Conservation (phyloP, 1,140 invertebrate genomes). For the Cataglyphis hispanica region DNA sequence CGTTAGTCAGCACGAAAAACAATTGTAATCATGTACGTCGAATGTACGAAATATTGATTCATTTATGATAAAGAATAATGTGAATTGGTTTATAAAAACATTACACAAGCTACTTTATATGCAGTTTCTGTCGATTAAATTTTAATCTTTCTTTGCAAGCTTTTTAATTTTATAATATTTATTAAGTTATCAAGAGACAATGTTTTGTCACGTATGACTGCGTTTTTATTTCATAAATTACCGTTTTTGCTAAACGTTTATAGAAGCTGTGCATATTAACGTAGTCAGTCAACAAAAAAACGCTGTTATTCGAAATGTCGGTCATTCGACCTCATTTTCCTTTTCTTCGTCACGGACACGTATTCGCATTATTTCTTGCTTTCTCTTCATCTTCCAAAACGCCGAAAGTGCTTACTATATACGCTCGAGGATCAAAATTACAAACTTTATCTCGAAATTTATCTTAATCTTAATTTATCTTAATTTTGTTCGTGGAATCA, state of each 20-base stretch:
- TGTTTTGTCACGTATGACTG: neutral
- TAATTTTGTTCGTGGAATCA: neutral
- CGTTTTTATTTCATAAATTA: neutral
- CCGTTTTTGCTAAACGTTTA: neutral
- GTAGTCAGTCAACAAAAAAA: neutral
- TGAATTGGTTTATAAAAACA: neutral
- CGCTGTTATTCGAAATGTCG: conserved; percentile 23
- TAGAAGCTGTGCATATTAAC: neutral
- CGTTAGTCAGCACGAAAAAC: conserved; percentile 27
- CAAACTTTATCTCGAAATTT: neutral
- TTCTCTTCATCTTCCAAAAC: conserved; percentile 49
- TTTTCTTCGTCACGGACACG: conserved; percentile 25
- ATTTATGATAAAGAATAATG: neutral
- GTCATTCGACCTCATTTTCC: conserved; percentile 8
- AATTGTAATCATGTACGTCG: conserved; percentile 10
- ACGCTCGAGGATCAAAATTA: neutral
- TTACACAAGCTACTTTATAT: neutral
- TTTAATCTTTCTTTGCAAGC: neutral
- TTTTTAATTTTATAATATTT: neutral
- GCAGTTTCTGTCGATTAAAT: neutral
- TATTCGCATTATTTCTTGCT: conserved; percentile 40
- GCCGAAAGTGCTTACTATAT: neutral
- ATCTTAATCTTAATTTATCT: conserved; percentile 29
- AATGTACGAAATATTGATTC: neutral
- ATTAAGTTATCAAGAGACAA: neutral